Base-by-base conservation (phyloP, 2,888 invertebrate species). In the Nomada flava region DNA sequence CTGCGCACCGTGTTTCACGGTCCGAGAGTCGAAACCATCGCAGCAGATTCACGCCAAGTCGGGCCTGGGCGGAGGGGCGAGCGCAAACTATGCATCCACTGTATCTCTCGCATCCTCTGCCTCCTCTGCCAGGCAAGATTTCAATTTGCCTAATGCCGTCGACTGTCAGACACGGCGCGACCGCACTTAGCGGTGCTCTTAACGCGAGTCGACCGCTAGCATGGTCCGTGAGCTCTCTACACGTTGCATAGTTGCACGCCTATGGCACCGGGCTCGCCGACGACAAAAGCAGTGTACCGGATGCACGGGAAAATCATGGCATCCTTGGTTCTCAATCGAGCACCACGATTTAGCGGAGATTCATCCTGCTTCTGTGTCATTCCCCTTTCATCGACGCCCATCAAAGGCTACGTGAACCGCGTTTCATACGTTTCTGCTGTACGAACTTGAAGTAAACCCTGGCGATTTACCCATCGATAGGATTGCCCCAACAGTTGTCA, bases 111-210 rank as follows among this genome's bases (percentile, higher is more conserved):
- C 64, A 36, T 65, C 78, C 47, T 47, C n/a, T 42, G 71, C 57
- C 60, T 62, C 55, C 60, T 67, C 62, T 29, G 23, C 36, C 57
- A 59, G 47, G 65, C 76, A 78, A 83, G 79, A 76, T 85, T 85
- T 85, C 85, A 86, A 86, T 86, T 86, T 86, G 79, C 83, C 83
- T 86, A 86, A 86, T 86, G 85, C 85, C 78, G 76, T 59, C 76
- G 77, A 76, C 76, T 76, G 83, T 76, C 83, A 73, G 74, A 15
- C 68, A 59, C 55, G 20, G 53, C 74, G 75, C 83, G 76, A 76
- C 79, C 76, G 68, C 84, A 77, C 80, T 77, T 77, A 83, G 68
- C 83, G 67, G 57, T 57, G 65, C 77, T 76, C 73, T 72, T 60
- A 67, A 62, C 73, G 79, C 62, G 42, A 68, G 47, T 11, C 62